Evolutionary conservation across 2,113 vertebrate genomes (phyloP), one percentile per base, ranked within the genome.

Genomic region (Scomber colias): DNA sequence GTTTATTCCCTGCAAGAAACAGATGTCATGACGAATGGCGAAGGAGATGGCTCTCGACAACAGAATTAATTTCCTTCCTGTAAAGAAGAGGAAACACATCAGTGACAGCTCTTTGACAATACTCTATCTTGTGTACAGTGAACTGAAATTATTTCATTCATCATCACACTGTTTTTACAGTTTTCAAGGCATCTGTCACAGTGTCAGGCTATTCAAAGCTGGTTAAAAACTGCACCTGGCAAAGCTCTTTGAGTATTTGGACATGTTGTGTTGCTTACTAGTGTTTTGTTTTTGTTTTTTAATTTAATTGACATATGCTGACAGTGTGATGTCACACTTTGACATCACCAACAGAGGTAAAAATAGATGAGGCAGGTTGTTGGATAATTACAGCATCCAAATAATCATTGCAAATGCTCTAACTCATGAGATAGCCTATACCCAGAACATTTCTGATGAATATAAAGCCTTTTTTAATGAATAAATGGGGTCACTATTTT

Each of bases 51-150:
- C 15, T 77, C 17, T 60, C 17, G 53, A 86, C 83, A 87, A 78
- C 66, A 82, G 30, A 79, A 46, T 76, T 72, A 31, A 87, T 86
- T 84, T 84, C 35, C 76, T 78, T 81, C 51, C 67, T 77, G 53
- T 75, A 84, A 75, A 68, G 63, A 61, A 55, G 65, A 64, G 49
- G 51, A 85, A 83, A 75, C 1, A 15, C 50, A 44, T 71, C 55
- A 66, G 0, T 73, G 67, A 51, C 54, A 40, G 60, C 15, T 65
- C 19, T 48, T 45, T 63, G 14, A 64, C 31, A 62, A 64, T 48
- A 16, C 65, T 53, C 19, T 19, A 15, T 71, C 53, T 51, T 24
- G 0, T 71, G 49, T 24, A 67, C 7, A 54, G 31, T 31, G 30
- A 27, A 27, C 24, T 27, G 24, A 55, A 40, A 2, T 53, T 17